phyloP scores from a whole-genome alignment of 2,888 invertebrate species.

The Oligia strigilis region DNA sequence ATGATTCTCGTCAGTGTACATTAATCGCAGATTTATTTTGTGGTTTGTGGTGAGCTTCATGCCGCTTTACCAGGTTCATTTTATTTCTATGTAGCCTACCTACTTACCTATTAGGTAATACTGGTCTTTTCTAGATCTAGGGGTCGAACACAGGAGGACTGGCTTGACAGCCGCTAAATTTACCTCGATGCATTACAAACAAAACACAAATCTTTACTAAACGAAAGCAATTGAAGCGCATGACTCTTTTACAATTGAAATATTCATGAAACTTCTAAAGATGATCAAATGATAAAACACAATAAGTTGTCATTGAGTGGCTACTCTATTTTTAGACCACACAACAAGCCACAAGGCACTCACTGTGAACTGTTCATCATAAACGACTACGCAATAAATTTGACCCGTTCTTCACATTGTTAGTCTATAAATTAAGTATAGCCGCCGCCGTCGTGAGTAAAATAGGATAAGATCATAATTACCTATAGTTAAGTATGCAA shows the following conservation, averaged over 20 bases:
- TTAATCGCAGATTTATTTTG: not conserved
- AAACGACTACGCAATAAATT: slow-evolving; percentile 86
- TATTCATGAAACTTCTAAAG: slow-evolving; percentile 70
- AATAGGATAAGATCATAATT: slow-evolving; percentile 20
- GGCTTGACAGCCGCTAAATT: not conserved
- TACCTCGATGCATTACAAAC: not conserved
- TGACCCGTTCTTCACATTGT: slow-evolving; percentile 82
- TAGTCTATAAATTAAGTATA: slow-evolving; percentile 64
- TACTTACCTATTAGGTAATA: not conserved
- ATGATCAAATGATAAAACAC: slow-evolving; percentile 72
- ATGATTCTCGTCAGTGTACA: no score
- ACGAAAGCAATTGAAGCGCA: slow-evolving; percentile 62
- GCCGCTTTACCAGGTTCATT: not conserved
- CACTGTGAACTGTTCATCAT: slow-evolving; percentile 74
- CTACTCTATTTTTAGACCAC: slow-evolving; percentile 84
- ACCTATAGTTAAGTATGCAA: not conserved
- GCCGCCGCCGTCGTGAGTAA: not conserved
- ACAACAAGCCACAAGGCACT: slow-evolving; percentile 75
- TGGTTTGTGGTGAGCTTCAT: not conserved
- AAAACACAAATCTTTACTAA: slow-evolving; percentile 46
- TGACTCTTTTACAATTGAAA: slow-evolving; percentile 67
- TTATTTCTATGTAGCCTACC: not conserved
- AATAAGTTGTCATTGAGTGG: slow-evolving; percentile 79
- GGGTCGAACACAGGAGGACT: not conserved
- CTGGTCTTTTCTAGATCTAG: not conserved